A percentile compares a stretch with the other conserved stretches of the same genome.
These are phyloP conservation scores for Silvanus unidentatus DNA, from an alignment of 2,888 invertebrate genomes.

Conservation along the genomic window DNA sequence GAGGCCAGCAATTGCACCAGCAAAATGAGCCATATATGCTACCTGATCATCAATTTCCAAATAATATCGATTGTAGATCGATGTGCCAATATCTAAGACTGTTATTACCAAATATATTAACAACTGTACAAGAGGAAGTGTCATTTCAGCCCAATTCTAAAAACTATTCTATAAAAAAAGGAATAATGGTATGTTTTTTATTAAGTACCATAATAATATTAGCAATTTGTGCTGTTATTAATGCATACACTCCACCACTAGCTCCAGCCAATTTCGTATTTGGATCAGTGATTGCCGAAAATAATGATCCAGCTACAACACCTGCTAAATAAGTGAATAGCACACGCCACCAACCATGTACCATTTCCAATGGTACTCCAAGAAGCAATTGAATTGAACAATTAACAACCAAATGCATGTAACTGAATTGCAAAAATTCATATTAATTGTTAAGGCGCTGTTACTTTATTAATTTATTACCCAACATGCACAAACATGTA, in stretches of 20 bases:
- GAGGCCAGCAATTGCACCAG: slow-evolving; percentile 75
- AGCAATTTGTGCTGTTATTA: slow-evolving; percentile 89
- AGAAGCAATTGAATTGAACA: slow-evolving; percentile 86
- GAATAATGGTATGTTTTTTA: slow-evolving; percentile 1
- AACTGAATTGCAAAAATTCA: slow-evolving; percentile 50
- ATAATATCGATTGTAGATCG: slow-evolving; percentile 80
- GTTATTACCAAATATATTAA: slow-evolving; percentile 74
- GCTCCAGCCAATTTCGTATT: slow-evolving; percentile 82
- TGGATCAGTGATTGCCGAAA: slow-evolving; percentile 77
- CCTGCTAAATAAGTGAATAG: slow-evolving; percentile 78
- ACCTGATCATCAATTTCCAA: slow-evolving; percentile 59
- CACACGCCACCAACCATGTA: slow-evolving; percentile 93
- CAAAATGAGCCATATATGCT: slow-evolving; percentile 90
- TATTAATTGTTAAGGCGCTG: not conserved
- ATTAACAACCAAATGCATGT: slow-evolving; percentile 85
- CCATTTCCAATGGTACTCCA: slow-evolving; percentile 93
- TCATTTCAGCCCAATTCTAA: slow-evolving; percentile 96
- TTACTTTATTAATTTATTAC: slow-evolving; percentile 42
- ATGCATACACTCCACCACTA: slow-evolving; percentile 90
- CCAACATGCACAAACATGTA: slow-evolving; percentile 97
- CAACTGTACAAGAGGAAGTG: slow-evolving; percentile 79
- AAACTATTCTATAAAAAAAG: slow-evolving; percentile 3
- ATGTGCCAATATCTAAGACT: slow-evolving; percentile 77
- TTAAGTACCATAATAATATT: slow-evolving; percentile 74
- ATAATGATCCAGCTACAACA: slow-evolving; percentile 78